Evolutionary conservation across 2,888 invertebrate species (phyloP).

Genomic region (Harpalus rufipes): DNA sequence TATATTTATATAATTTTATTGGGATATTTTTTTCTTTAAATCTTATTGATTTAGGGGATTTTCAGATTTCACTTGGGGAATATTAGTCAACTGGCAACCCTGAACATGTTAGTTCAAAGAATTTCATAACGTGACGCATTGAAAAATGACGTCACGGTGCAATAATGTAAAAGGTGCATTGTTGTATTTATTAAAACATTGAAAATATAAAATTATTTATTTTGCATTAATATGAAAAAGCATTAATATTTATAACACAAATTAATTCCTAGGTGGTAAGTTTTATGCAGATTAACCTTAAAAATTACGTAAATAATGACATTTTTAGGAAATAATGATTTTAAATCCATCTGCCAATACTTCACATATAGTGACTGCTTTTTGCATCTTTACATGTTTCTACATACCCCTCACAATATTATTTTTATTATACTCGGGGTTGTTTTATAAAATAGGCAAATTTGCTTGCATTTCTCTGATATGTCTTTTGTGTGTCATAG

Average conservation of each 20-base stretch:
- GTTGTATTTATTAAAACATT: too few relatives aligned
- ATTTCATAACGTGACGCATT: too few relatives aligned
- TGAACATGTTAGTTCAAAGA: too few relatives aligned
- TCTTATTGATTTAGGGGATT: too few relatives aligned
- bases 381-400: constrained; percentile 81
- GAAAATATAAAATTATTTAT: neutral
- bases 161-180: too few relatives aligned
- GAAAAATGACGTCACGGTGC: too few relatives aligned
- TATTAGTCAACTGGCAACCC: too few relatives aligned
- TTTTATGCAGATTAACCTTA: neutral
- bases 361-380: constrained; percentile 74
- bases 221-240: neutral
- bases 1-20: too few relatives aligned
- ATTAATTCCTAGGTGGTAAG: neutral
- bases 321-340: constrained; percentile 52
- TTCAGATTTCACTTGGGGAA: too few relatives aligned
- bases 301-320: neutral
- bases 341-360: constrained; percentile 50
- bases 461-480: constrained; percentile 76
- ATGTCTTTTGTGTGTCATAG: constrained; percentile 76
- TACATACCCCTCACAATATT: constrained; percentile 82
- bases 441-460: constrained; percentile 80
- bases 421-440: neutral
- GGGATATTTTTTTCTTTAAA: too few relatives aligned
- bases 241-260: neutral